Base-by-base conservation (phyloP, 2,113 vertebrate genomes). In the Macaca mulatta region DNA sequence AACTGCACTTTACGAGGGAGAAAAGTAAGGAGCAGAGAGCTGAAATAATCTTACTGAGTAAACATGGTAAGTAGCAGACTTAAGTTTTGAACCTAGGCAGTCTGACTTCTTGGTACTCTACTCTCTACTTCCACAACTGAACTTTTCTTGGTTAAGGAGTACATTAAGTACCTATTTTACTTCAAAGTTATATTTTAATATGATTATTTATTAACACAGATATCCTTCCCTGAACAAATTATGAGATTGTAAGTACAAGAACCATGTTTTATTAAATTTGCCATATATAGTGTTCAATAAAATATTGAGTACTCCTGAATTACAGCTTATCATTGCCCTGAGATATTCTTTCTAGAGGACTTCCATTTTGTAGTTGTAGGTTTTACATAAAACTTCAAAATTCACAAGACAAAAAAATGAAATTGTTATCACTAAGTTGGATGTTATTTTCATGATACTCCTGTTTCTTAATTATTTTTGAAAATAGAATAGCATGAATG, bases 381-480 rank as follows among this genome's bases (percentile, higher is more conserved):
- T 74, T 88, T 93, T 85, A 32, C 2, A 84, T 13, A 77, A 85
- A 97, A 59, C 1, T 57, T 74, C 78, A n/a, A 74, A 16, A 78
- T 20, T 0, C 3, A 43, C 23, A 52, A 84, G 79, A 50, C 3
- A 59, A 94, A 95, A 90, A 70, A 48, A 40, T 35, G 43, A 4
- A 79, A 20, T 78, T 92, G 5, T 84, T 79, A 35, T 17, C 5
- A 80, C 2, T 30, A 75, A 94, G 8, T 48, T 30, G 13, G 32
- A 30, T 82, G 55, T 13, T 52, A 2, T 43, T 57, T 94, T n/a
- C 27, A 77, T 82, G 12, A 14, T 85, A 89, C 59, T 93, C 2
- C 50, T 77, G 16, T 96, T 91, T 92, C n/a, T 94, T 94, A 93
- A 72, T 23, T 95, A 3, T 93, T 96, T 98, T 64, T 8, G 64